Conservation (phyloP, 2,113 vertebrate genomes). For the Nibea coibor region DNA sequence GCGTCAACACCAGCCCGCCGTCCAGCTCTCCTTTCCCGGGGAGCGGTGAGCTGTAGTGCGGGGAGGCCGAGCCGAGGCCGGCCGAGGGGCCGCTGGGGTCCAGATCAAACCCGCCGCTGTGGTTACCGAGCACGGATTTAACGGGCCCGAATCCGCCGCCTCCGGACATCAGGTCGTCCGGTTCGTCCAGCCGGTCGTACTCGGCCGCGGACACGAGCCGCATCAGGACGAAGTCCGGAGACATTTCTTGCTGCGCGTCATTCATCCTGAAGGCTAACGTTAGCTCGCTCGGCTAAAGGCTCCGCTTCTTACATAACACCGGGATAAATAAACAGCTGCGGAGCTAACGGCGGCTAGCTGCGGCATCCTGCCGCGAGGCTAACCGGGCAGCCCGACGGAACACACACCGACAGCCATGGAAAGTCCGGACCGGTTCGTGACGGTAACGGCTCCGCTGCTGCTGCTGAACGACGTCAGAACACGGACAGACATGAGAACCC, state of each 20-base stretch:
- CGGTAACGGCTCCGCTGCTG: constrained; percentile 35
- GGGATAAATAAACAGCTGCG: constrained; percentile 50
- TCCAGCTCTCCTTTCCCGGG: constrained; percentile 68
- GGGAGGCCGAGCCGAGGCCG: constrained; percentile 70
- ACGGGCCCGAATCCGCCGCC: constrained; percentile 70
- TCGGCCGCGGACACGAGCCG: constrained; percentile 81
- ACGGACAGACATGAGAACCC: constrained; percentile 37
- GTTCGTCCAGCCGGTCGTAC: constrained; percentile 78
- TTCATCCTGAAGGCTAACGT: constrained; percentile 72
- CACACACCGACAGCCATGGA: constrained; percentile 41
- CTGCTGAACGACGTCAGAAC: constrained; percentile 18
- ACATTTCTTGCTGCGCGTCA: constrained; percentile 80
- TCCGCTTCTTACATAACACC: constrained; percentile 75
- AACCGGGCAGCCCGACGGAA: constrained; percentile 34
- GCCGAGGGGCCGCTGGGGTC: constrained; percentile 62
- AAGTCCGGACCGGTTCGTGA: constrained; percentile 43
- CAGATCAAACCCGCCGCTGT: constrained; percentile 63
- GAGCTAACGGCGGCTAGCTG: constrained; percentile 55
- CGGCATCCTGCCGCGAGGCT: constrained; percentile 38
- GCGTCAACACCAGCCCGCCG: constrained; percentile 69
- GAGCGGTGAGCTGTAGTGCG: constrained; percentile 74
- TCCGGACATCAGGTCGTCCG: constrained; percentile 65
- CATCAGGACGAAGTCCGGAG: constrained; percentile 84
- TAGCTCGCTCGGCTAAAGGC: constrained; percentile 57
- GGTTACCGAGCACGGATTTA: constrained; percentile 67